Conservation (phyloP, 2,888 invertebrate genomes). For the Nemotelus pantherinus region DNA sequence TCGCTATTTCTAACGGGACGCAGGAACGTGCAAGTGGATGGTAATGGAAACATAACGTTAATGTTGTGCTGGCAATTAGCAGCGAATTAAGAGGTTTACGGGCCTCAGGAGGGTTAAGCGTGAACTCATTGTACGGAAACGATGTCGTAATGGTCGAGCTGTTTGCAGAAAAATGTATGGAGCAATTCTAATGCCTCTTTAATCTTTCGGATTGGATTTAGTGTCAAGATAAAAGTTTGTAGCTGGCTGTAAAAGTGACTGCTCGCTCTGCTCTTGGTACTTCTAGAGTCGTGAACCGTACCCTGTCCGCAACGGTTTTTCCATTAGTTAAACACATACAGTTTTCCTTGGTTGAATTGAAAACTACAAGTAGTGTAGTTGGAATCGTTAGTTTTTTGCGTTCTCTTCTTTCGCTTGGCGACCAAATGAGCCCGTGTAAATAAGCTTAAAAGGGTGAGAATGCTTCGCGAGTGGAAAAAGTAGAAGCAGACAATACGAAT, state of each 20-base stretch:
- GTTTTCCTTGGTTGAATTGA: no score
- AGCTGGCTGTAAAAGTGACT: slow-evolving; percentile 2
- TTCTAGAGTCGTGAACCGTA: no score
- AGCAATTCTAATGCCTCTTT: slow-evolving; percentile 14
- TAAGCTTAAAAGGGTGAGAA: no score
- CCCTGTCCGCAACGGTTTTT: no score
- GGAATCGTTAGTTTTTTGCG: no score
- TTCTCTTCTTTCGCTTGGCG: no score
- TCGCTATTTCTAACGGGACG: background rate
- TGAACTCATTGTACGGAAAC: slow-evolving; percentile 4
- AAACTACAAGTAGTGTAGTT: no score
- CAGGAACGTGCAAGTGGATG: slow-evolving; percentile 16
- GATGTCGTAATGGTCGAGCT: slow-evolving; percentile 5
- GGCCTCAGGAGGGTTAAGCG: slow-evolving; percentile 12
- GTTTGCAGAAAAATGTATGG: background rate
- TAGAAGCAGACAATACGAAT: no score
- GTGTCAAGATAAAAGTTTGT: slow-evolving; percentile 5
- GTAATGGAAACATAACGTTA: slow-evolving; percentile 7
- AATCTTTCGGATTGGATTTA: slow-evolving; percentile 21
- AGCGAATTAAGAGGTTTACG: slow-evolving; percentile 27
- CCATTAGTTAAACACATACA: no score
- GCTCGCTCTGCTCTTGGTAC: no score
- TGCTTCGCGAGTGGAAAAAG: no score
- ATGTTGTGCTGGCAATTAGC: slow-evolving; percentile 23
- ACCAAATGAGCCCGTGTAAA: no score